These are phyloP conservation scores for Carassius auratus DNA, from an alignment of 2,113 vertebrate species.

Conservation along the genomic window DNA sequence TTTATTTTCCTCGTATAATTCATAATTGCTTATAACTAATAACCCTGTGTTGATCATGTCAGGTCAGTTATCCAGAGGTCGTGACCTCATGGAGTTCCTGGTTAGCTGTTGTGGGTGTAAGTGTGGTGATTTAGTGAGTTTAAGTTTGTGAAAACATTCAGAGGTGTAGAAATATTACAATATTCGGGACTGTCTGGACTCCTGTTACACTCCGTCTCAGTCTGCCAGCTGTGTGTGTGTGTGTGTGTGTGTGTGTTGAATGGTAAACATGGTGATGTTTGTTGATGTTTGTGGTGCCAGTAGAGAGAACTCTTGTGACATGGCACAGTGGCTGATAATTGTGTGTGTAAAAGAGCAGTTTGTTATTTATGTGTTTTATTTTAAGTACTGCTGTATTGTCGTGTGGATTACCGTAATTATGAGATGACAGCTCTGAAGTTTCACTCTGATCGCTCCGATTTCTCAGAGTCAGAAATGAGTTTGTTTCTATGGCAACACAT, in stretches of 20 bases:
- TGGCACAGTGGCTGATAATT: background rate
- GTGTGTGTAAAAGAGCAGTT: background rate
- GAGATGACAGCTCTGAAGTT: conserved; percentile 3
- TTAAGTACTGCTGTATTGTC: background rate
- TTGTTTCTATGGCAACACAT: conserved; percentile 17
- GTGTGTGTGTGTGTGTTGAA: background rate
- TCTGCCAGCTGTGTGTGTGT: background rate
- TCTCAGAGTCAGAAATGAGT: background rate
- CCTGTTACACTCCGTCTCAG: background rate
- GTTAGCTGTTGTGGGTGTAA: background rate
- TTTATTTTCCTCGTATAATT: background rate
- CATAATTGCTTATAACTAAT: background rate
- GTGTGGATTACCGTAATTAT: conserved; percentile 2
- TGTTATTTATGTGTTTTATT: background rate
- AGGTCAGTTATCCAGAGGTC: background rate
- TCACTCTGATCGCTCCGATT: background rate
- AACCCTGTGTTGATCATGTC: background rate
- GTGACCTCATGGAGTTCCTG: background rate
- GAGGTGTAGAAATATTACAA: background rate
- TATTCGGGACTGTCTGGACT: background rate
- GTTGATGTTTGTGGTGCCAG: background rate
- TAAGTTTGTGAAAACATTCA: background rate
- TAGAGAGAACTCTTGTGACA: background rate
- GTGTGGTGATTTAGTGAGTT: background rate
- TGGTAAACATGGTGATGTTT: background rate